phyloP scores from a whole-genome alignment of 1,140 invertebrate genomes.

The Drosophila baimaii region DNA sequence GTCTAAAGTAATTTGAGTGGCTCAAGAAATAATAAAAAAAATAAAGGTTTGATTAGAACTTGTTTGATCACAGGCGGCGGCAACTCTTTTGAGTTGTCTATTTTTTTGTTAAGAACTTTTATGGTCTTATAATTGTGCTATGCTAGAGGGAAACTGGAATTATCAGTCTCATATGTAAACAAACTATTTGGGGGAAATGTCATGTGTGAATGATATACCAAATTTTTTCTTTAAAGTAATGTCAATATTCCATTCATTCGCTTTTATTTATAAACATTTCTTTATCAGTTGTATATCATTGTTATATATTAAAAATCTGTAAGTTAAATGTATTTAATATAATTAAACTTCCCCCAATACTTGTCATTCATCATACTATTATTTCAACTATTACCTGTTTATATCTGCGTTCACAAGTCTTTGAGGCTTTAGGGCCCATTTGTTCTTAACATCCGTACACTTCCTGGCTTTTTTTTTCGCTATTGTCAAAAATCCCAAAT shows the following conservation, averaged over 20 bases:
- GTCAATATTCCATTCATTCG: background rate
- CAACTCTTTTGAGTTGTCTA: slow-evolving; percentile 8
- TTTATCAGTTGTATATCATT: background rate
- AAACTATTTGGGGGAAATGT: slow-evolving; percentile 5
- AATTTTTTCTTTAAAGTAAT: background rate
- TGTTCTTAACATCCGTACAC: background rate
- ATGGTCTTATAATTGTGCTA: slow-evolving; percentile 45
- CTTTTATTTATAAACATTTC: background rate
- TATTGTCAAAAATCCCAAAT: background rate
- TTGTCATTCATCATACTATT: background rate
- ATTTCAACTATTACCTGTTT: background rate
- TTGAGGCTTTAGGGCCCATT: background rate
- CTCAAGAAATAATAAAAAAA: slow-evolving; percentile 9
- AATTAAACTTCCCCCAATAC: background rate
- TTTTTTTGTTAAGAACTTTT: slow-evolving; percentile 27
- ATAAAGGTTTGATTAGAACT: slow-evolving; percentile 36
- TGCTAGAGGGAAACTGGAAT: slow-evolving; percentile 23
- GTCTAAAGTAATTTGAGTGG: slow-evolving; percentile 34
- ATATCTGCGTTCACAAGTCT: background rate
- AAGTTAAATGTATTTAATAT: too few species aligned
- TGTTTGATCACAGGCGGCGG: slow-evolving; percentile 36
- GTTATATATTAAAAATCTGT: background rate
- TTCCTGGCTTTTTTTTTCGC: background rate
- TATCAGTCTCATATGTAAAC: slow-evolving; percentile 31
- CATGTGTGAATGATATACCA: background rate